These are phyloP conservation scores for Macaca mulatta DNA, from an alignment of 2,113 vertebrate species.

Conservation along the genomic window DNA sequence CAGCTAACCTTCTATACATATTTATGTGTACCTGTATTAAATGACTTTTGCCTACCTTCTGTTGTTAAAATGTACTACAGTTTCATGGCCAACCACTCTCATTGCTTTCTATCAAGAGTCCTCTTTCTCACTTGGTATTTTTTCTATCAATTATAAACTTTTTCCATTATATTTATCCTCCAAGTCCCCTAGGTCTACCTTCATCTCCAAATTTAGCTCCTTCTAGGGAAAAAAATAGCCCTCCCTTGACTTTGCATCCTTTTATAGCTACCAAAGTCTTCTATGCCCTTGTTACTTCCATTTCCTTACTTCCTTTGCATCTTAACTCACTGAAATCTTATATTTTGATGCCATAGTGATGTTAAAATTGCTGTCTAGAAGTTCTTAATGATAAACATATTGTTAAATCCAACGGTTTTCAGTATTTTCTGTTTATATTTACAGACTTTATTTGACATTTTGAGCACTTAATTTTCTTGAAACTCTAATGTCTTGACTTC, in stretches of 20 bases:
- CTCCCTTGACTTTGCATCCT: not conserved
- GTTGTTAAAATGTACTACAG: not conserved
- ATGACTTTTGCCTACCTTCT: not conserved
- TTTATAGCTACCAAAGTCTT: not conserved
- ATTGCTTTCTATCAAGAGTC: not conserved
- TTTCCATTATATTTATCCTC: not conserved
- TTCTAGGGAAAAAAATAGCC: not conserved
- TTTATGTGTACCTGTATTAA: not conserved
- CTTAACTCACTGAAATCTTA: conserved; percentile 4
- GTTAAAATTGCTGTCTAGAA: not conserved
- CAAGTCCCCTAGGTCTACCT: not conserved
- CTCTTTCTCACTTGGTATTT: not conserved
- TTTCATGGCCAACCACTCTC: not conserved
- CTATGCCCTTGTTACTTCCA: not conserved
- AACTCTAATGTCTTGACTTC: not conserved
- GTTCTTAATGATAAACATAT: not conserved
- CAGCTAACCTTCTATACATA: not conserved
- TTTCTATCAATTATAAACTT: not conserved
- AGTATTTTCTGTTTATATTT: not conserved
- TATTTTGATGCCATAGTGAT: not conserved
- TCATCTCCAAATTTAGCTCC: not conserved
- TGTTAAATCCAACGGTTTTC: not conserved
- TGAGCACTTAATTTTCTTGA: not conserved
- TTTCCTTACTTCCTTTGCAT: not conserved
- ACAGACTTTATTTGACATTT: not conserved